Conservation (phyloP, 2,113 vertebrate species). For the Octodon degus region DNA sequence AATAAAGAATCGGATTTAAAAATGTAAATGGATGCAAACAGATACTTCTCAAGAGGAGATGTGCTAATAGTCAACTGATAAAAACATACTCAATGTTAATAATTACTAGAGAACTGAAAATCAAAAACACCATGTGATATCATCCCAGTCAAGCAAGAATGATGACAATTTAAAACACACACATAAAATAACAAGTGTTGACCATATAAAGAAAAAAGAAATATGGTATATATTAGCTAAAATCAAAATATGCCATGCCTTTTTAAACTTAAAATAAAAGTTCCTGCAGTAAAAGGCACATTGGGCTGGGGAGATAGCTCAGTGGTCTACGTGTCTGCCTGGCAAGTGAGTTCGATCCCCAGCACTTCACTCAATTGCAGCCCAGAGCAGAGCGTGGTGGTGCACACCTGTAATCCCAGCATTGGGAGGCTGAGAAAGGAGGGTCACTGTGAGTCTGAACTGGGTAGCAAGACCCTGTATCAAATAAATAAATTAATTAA, state of each 20-base stretch:
- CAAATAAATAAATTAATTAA: too few relatives aligned
- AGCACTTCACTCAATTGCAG: too few relatives aligned
- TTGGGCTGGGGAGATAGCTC: background rate
- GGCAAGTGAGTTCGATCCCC: too few relatives aligned
- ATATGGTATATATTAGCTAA: background rate
- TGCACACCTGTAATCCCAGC: too few relatives aligned
- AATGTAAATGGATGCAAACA: background rate
- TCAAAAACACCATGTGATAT: background rate
- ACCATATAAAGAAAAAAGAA: background rate
- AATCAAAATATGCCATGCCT: background rate
- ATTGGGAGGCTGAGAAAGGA: too few relatives aligned
- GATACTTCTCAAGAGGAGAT: background rate
- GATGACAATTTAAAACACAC: background rate
- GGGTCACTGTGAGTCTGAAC: too few relatives aligned
- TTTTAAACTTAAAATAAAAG: background rate
- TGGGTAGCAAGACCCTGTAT: too few relatives aligned
- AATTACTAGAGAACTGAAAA: background rate
- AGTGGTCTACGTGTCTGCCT: too few relatives aligned
- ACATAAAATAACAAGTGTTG: background rate
- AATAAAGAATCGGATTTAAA: background rate
- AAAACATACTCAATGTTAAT: background rate
- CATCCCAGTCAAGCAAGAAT: background rate
- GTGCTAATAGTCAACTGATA: background rate
- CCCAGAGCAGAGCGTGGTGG: too few relatives aligned
- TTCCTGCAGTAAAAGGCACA: background rate